A percentile compares a stretch with the other conserved stretches of the same genome.
Conservation (phyloP, 2,113 vertebrate genomes). For the Pituophis catenifer region DNA sequence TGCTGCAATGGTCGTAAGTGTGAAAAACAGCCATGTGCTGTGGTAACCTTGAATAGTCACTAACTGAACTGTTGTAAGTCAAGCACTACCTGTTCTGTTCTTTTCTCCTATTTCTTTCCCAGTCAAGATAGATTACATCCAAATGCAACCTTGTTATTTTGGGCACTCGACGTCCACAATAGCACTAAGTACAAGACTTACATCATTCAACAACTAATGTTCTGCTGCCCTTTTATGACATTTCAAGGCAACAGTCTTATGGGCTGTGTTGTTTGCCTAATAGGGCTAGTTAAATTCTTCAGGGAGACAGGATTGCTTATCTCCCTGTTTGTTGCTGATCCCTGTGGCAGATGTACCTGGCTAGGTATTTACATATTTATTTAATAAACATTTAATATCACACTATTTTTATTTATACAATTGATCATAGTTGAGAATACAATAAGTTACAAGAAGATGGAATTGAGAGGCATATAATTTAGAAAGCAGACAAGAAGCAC, state of each 20-base stretch:
- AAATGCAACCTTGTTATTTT: neutral
- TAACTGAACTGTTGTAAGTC: neutral
- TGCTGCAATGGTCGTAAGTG: neutral
- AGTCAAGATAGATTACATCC: neutral
- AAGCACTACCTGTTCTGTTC: neutral
- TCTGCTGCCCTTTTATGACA: neutral
- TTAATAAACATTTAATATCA: neutral
- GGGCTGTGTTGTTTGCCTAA: neutral
- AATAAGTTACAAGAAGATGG: neutral
- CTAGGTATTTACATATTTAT: neutral
- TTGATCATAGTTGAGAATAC: neutral
- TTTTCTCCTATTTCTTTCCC: neutral
- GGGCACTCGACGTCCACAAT: neutral
- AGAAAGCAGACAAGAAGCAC: neutral
- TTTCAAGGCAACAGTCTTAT: neutral
- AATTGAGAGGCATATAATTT: neutral
- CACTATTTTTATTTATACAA: neutral
- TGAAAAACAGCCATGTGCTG: neutral
- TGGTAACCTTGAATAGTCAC: neutral
- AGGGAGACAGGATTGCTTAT: neutral
- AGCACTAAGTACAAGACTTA: neutral
- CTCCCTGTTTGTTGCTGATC: neutral
- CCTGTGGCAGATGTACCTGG: slow-evolving; percentile 5
- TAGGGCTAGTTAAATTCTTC: neutral
- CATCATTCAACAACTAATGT: neutral